Percentiles rank a stretch among this genome's conserved stretches.
Evolutionary conservation across 2,797 vertebrate species (phyloP).

Genomic region (Varecia variegata): DNA sequence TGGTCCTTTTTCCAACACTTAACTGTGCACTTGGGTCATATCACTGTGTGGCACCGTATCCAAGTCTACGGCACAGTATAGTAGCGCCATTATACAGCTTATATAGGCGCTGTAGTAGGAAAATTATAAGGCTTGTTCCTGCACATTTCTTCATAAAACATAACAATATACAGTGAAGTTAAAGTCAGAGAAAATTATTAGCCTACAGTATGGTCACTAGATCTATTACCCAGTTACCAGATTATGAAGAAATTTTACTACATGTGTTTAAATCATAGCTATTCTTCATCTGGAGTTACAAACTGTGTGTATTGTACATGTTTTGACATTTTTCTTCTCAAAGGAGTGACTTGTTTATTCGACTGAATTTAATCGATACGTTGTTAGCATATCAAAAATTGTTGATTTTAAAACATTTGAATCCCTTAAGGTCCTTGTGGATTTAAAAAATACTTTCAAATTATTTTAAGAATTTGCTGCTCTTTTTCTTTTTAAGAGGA

Average conservation of each 20-base stretch:
- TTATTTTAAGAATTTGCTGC: slow-evolving; percentile 11
- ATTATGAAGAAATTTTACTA: not conserved
- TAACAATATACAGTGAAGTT: not conserved
- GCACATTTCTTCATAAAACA: not conserved
- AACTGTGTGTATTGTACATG: not conserved
- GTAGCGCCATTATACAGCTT: slow-evolving; percentile 33
- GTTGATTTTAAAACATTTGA: not conserved
- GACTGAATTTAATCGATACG: not conserved
- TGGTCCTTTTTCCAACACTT: not conserved
- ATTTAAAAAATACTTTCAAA: not conserved
- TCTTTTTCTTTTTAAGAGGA: not conserved
- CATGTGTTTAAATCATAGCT: not conserved
- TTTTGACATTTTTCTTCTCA: slow-evolving; percentile 4
- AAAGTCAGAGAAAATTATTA: not conserved
- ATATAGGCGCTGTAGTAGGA: not conserved
- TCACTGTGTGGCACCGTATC: slow-evolving; percentile 29
- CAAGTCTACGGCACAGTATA: not conserved
- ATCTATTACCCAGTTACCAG: not conserved
- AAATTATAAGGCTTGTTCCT: slow-evolving; percentile 9
- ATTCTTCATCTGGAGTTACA: not conserved
- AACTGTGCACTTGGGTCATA: not conserved
- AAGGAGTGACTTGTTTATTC: not conserved
- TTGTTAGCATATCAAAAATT: not conserved
- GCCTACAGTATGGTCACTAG: not conserved
- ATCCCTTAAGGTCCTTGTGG: not conserved